Evolutionary conservation across 2,888 invertebrate species (phyloP).

Genomic region (Ectobius pallidus): DNA sequence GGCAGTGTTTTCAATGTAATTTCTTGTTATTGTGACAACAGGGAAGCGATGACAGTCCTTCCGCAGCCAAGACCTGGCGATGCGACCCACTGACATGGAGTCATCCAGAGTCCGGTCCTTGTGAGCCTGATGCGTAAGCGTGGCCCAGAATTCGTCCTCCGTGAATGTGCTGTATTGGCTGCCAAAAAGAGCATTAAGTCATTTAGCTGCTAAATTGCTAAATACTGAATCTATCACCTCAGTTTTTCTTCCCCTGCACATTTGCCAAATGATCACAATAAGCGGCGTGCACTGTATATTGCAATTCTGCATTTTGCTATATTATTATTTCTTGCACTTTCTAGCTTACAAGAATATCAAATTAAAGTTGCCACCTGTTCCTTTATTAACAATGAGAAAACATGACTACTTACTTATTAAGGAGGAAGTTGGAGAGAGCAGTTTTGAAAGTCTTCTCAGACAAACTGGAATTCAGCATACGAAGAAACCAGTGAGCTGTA

Average conservation of each 20-base stretch:
- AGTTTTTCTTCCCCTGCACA: too few relatives aligned
- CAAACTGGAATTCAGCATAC: constrained; percentile 88
- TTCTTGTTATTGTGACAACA: constrained; percentile 70
- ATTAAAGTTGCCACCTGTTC: too few relatives aligned
- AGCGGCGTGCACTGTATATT: too few relatives aligned
- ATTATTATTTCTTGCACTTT: too few relatives aligned
- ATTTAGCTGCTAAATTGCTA: too few relatives aligned
- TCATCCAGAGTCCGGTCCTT: constrained; percentile 63
- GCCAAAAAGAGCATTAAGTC: constrained; percentile 15
- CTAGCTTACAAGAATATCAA: too few relatives aligned
- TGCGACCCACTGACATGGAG: constrained; percentile 66
- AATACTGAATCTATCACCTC: too few relatives aligned
- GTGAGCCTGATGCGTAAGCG: constrained; percentile 70
- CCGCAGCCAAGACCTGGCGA: constrained; percentile 82
- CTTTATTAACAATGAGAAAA: too few relatives aligned
- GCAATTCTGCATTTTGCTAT: too few relatives aligned
- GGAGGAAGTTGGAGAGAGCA: constrained; percentile 73
- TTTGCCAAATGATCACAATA: too few relatives aligned
- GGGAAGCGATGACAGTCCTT: constrained; percentile 74
- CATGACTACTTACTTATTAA: constrained; percentile 62
- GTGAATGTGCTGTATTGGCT: constrained; percentile 77
- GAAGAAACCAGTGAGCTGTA: constrained; percentile 61
- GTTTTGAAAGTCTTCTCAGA: constrained; percentile 76
- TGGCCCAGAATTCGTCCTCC: constrained; percentile 80
- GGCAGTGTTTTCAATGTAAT: constrained; percentile 68